Evolutionary conservation across 1,140 invertebrate species (phyloP), one percentile per base, ranked within the genome.

Genomic region (Diabrotica virgifera): DNA sequence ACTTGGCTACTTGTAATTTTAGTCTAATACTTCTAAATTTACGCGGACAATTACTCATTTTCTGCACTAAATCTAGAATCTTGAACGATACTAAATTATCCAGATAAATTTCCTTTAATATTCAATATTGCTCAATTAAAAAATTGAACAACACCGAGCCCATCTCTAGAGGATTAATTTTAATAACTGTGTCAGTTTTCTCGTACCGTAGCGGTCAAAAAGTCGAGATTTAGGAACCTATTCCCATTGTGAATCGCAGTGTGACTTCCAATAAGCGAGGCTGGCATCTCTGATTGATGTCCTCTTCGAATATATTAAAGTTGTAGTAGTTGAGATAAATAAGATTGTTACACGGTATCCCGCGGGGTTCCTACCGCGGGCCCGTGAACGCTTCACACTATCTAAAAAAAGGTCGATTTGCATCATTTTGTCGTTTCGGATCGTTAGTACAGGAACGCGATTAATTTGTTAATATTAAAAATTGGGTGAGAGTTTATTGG

Each of bases 311-410:
- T 70, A 67, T 72, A 65, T 72, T 65, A 73, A 71, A 72, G 62
- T 72, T 70, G 68, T 71, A 68, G 72, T 74, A 74, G 70, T 74
- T 69, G 69, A 70, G 70, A 71, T 69, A 75, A 74, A 70, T 65
- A 71, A 72, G 72, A 74, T 74, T 76, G 72, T 73, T 68, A 76
- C 74, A 74, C 68, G 74, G 72, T 59, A 61, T 74, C 74, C 72
- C 64, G 74, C 72, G 53, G 74, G 61, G 73, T 70, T 59, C 70
- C 13, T 69, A 69, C 69, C 40, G 40, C 70, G 74, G 66, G 62
- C 67, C 57, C 67, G 67, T 67, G 69, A 74, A 76, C 73, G 70
- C 72, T 76, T 76, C 74, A 76, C 74, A 76, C 74, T 76, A 72
- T 72, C 68, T 62, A 69, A 66, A 68, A 68, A 24, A 72, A 69